Conservation (phyloP, 2,113 vertebrate genomes). For the Ochotona curzoniae region DNA sequence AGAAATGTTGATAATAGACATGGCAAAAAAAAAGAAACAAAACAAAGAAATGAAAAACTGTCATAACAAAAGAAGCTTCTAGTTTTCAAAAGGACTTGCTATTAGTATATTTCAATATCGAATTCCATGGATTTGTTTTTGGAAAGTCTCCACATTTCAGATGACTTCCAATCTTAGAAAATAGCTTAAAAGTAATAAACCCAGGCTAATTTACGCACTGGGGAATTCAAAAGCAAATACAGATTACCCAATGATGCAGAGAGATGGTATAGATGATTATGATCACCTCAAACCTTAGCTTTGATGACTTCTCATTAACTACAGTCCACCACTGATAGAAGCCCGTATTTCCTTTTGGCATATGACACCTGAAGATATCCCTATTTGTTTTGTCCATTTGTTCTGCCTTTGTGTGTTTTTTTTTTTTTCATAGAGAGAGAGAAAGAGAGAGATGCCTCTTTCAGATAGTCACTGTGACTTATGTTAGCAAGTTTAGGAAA, state of each 20-base stretch:
- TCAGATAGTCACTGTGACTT: background rate
- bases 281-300: background rate
- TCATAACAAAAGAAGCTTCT: background rate
- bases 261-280: slow-evolving; percentile 2
- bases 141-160: background rate
- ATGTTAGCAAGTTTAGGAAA: background rate
- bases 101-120: background rate
- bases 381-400: slow-evolving; percentile 24
- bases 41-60: background rate
- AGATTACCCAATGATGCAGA: background rate
- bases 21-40: too few species aligned
- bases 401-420: background rate
- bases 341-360: slow-evolving; percentile 63
- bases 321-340: background rate
- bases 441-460: background rate
- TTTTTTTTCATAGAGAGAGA: background rate
- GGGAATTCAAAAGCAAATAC: slow-evolving; percentile 12
- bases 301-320: slow-evolving; percentile 38
- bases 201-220: background rate
- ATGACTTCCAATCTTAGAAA: slow-evolving; percentile 4
- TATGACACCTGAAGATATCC: background rate
- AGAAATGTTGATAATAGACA: background rate
- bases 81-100: slow-evolving; percentile 7
- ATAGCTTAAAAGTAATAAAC: slow-evolving; percentile 35
- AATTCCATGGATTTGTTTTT: background rate